Conservation (phyloP, 2,888 invertebrate species). For the Parthenolecanium corni region DNA sequence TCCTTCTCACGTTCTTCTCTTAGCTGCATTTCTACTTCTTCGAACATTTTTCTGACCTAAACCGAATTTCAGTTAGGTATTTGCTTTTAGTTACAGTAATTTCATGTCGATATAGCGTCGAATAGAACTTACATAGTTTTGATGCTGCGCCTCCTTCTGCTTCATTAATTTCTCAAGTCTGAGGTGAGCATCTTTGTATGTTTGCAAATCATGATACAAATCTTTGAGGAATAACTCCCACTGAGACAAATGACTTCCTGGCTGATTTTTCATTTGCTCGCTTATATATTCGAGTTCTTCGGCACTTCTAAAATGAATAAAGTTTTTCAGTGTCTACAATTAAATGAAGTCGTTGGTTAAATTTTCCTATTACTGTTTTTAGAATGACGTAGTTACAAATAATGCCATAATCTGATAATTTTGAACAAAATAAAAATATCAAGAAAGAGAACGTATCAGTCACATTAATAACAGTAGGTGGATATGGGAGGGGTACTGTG, state of each 20-base stretch:
- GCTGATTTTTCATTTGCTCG: conserved; percentile 15
- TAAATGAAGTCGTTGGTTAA: neutral
- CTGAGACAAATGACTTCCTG: conserved; percentile 6
- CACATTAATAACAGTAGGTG: too few relatives aligned
- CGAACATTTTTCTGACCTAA: conserved; percentile 30
- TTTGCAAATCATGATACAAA: conserved; percentile 24
- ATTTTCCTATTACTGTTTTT: too few relatives aligned
- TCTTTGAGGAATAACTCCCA: conserved; percentile 22
- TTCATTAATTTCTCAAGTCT: conserved; percentile 17
- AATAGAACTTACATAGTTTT: conserved; percentile 8
- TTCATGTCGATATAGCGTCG: neutral
- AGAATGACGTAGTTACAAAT: too few relatives aligned
- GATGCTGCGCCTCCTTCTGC: conserved; percentile 21
- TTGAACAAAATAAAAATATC: neutral
- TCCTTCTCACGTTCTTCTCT: conserved; percentile 30
- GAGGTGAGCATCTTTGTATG: conserved; percentile 14
- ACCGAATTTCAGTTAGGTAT: neutral
- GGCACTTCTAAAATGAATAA: conserved; percentile 5
- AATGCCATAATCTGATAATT: too few relatives aligned
- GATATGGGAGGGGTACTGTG: too few relatives aligned
- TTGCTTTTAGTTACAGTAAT: neutral
- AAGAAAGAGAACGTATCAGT: too few relatives aligned
- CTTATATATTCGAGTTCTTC: conserved; percentile 20
- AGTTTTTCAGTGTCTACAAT: too few relatives aligned
- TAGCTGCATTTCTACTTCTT: conserved; percentile 30